A percentile compares a stretch with the other conserved stretches of the same genome.
phyloP scores from a whole-genome alignment of 1,140 invertebrate species.

The Melitaea cinxia region DNA sequence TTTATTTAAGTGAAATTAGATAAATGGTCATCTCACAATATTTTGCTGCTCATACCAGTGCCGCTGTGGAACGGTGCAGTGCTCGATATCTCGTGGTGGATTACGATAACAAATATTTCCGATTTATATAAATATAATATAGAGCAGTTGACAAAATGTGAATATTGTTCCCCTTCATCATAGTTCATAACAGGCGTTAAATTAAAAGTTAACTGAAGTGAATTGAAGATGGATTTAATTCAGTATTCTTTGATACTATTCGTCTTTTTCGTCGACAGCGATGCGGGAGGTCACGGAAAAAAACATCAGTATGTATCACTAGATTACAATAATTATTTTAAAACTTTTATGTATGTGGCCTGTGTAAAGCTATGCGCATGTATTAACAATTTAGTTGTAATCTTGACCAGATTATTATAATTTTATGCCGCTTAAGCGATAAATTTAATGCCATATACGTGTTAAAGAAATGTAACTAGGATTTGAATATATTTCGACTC shows the following conservation, averaged over 20 bases:
- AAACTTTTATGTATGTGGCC: not conserved
- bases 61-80: slow-evolving; percentile 42
- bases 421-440: too few relatives aligned
- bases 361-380: not conserved
- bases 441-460: too few relatives aligned
- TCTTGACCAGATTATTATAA: not conserved
- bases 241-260: slow-evolving; percentile 60
- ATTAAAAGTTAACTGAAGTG: not conserved
- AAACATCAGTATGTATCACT: slow-evolving; percentile 70
- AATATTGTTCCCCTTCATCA: slow-evolving; percentile 38
- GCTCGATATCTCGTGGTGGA: slow-evolving; percentile 21
- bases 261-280: slow-evolving; percentile 53
- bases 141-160: slow-evolving; percentile 56
- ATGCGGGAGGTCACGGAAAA: slow-evolving; percentile 67
- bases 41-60: slow-evolving; percentile 62
- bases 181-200: slow-evolving; percentile 32
- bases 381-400: not conserved
- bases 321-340: not conserved
- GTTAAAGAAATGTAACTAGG: too few relatives aligned
- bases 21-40: slow-evolving; percentile 76
- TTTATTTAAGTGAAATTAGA: slow-evolving; percentile 80
- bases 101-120: not conserved
- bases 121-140: not conserved
- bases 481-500: too few relatives aligned
- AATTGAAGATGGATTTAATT: slow-evolving; percentile 55